phyloP scores from a whole-genome alignment of 2,113 vertebrate genomes.

The Rissa tridactyla region DNA sequence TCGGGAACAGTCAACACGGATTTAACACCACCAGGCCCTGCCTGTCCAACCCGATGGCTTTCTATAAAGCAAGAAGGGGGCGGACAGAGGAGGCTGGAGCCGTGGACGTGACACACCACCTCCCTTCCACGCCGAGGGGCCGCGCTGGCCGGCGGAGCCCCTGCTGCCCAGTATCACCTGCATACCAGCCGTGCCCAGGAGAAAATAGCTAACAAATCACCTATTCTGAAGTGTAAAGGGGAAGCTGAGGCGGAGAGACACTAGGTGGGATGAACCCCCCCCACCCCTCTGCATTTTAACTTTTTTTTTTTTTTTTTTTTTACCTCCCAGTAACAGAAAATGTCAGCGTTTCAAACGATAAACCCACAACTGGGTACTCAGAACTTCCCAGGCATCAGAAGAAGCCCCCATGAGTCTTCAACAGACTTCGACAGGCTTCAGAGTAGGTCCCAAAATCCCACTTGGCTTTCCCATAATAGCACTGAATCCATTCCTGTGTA shows the following conservation, averaged over 20 bases:
- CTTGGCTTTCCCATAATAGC: fast-evolving
- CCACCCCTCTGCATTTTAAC: no score
- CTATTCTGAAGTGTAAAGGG: background rate
- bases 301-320: no score
- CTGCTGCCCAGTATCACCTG: background rate
- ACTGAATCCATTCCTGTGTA: background rate
- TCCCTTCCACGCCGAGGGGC: background rate
- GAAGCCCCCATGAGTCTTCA: background rate
- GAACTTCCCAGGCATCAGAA: background rate
- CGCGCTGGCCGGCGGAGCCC: background rate
- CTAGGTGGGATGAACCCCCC: background rate
- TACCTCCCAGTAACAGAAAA: background rate
- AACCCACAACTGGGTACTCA: background rate
- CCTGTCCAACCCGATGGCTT: background rate
- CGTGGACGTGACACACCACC: background rate
- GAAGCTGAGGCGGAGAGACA: background rate
- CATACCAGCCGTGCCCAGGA: background rate
- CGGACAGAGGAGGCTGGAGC: background rate
- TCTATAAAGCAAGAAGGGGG: background rate
- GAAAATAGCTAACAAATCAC: background rate
- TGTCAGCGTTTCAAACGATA: fast-evolving
- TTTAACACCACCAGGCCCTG: background rate
- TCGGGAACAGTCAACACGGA: background rate
- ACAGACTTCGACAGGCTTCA: background rate
- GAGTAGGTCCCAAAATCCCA: background rate